A percentile compares a stretch with the other conserved stretches of the same genome.
Conservation (phyloP, 92 coral and sea anemone genomes). For the Siderastrea siderea region DNA sequence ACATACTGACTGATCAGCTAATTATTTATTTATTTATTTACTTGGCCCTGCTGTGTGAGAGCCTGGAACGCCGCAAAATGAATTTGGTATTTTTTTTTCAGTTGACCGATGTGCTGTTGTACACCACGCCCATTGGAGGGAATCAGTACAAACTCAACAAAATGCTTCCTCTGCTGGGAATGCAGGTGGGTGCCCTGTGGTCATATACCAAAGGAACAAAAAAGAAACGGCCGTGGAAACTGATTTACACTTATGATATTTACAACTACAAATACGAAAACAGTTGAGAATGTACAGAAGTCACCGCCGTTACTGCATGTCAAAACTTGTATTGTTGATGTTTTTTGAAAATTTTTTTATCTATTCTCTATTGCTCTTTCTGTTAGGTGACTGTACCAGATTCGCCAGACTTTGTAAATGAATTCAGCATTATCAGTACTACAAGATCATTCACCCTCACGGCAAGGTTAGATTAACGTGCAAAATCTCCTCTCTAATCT, state of each 20-base stretch:
- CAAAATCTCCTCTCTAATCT: no score
- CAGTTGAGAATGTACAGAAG: no score
- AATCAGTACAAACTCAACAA: conserved; percentile 88
- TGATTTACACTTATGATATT: no score
- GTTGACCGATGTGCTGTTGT: conserved; percentile 95
- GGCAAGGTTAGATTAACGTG: conserved; percentile 78
- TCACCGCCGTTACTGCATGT: no score
- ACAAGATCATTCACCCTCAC: conserved; percentile 94
- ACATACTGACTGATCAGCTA: no score
- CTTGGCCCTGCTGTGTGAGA: no score
- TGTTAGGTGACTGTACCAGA: conserved; percentile 91
- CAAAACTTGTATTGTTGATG: not conserved
- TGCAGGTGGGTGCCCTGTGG: conserved; percentile 68
- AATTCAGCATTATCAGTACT: conserved; percentile 94
- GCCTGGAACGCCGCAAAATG: not conserved
- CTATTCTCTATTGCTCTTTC: not conserved
- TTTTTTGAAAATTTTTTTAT: not conserved
- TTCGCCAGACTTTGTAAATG: conserved; percentile 96
- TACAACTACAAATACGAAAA: no score
- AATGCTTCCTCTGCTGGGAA: conserved; percentile 85
- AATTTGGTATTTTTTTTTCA: not conserved
- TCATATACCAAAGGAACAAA: not conserved
- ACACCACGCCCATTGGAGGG: conserved; percentile 92
- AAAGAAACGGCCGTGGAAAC: no score
- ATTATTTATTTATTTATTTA: no score